Base-by-base conservation (phyloP, 2,888 invertebrate genomes). In the Trachelus iudaicus region DNA sequence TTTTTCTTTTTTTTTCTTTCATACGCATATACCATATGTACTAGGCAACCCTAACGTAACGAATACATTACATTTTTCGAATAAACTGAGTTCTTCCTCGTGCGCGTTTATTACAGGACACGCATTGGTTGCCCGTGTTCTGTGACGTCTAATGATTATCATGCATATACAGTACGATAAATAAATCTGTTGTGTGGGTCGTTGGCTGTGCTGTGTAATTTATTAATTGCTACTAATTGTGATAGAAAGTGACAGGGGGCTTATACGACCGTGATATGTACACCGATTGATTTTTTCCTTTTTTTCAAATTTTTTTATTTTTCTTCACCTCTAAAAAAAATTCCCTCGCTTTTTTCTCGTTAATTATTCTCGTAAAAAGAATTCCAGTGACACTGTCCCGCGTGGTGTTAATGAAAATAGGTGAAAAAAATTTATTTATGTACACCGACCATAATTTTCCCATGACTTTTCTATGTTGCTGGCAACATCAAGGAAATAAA, bases 171-270 rank as follows among this genome's bases (percentile, higher is more conserved):
- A 56, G 23, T 56, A 56, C 40, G 40, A 71, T 73, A 56, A 73
- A 80, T 76, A 74, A 78, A 74, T 80, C 76, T 77, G 40, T 15
- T 56, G 40, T 56, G 40, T 56, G 40, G 80, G 75, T 76, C 75
- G 80, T 77, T 80, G 80, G 80, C 78, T 77, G 80, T 80, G 80
- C 80, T 80, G 76, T 78, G 76, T 80, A 76, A 79, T 80, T 56
- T 78, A 78, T 80, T 80, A 75, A 80, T 76, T 80, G 80, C 80
- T 69, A 77, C 40, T 56, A 56, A 56, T 56, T 56, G 40, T 56
- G 40, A 56, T 56, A 56, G 40, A 56, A 23, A 56, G 40, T 56
- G 40, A 56, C 40, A 56, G 6, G 40, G 40, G 23, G 40, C 40
- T 56, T 56, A 6, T 56, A 56, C 40, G 40, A 23, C 15, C 40